phyloP scores from a whole-genome alignment of 2,888 invertebrate genomes.

The Dione juno region DNA sequence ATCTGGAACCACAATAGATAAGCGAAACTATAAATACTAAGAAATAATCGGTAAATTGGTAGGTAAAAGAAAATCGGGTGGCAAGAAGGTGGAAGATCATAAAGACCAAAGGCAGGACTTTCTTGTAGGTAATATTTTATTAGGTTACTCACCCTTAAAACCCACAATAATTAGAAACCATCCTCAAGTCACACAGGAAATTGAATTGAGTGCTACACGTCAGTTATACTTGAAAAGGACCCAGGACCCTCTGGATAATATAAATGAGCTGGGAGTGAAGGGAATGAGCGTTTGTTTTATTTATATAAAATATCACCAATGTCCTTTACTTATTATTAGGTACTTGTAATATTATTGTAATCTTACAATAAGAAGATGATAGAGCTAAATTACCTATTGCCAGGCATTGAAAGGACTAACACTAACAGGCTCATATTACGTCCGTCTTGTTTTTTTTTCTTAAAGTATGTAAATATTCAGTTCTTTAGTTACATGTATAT shows the following conservation, averaged over 20 bases:
- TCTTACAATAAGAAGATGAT: neutral
- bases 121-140: neutral
- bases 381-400: neutral
- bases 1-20: no score
- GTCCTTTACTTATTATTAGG: neutral
- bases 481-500: neutral
- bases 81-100: no score
- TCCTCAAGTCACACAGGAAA: constrained; percentile 51
- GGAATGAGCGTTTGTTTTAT: constrained; percentile 35
- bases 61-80: no score
- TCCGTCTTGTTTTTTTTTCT: neutral
- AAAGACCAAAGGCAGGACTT: no score
- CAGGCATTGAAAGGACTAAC: neutral
- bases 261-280: constrained; percentile 37
- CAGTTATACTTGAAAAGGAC: constrained; percentile 53
- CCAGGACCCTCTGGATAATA: constrained; percentile 33
- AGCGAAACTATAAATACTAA: no score
- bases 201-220: constrained; percentile 55
- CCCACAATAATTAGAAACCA: constrained; percentile 21
- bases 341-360: neutral
- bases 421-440: neutral
- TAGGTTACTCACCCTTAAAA: neutral
- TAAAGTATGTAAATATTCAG: neutral
- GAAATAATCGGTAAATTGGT: no score
- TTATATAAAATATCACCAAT: constrained; percentile 13